Evolutionary conservation across 1,140 invertebrate genomes (phyloP).

Genomic region (Bemisia tabaci): DNA sequence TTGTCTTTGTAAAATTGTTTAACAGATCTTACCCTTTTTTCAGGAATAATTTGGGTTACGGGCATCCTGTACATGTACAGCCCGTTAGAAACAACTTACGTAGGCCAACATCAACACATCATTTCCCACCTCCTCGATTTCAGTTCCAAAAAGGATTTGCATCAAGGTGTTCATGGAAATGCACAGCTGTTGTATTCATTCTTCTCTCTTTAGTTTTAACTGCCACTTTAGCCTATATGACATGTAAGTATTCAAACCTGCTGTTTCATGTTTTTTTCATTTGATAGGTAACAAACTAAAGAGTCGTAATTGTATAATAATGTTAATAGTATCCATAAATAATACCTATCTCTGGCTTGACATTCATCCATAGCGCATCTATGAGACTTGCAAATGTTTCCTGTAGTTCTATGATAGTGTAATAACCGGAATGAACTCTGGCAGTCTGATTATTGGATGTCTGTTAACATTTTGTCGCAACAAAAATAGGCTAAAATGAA

Average conservation of each 20-base stretch:
- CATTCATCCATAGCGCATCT: too few relatives aligned
- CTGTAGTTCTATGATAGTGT: too few relatives aligned
- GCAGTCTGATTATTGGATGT: too few relatives aligned
- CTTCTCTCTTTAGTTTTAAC: constrained; percentile 63
- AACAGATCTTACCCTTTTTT: constrained; percentile 16
- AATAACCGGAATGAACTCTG: too few relatives aligned
- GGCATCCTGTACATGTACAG: constrained; percentile 50
- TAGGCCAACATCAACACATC: constrained; percentile 39
- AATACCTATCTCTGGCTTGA: too few relatives aligned
- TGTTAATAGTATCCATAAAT: too few relatives aligned
- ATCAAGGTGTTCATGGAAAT: constrained; percentile 78
- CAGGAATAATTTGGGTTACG: constrained; percentile 43
- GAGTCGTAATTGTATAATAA: too few relatives aligned
- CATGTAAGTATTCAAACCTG: constrained; percentile 44
- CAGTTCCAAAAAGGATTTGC: constrained; percentile 79
- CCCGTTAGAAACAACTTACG: constrained; percentile 57
- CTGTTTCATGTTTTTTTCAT: not conserved
- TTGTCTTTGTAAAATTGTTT: too few relatives aligned
- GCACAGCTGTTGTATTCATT: constrained; percentile 72
- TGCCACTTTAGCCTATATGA: constrained; percentile 71
- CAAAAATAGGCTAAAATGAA: too few relatives aligned
- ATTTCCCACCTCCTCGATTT: constrained; percentile 53
- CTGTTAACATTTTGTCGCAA: too few relatives aligned
- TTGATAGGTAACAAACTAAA: too few relatives aligned
- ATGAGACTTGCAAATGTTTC: too few relatives aligned